Evolutionary conservation across 2,888 invertebrate species (phyloP).

Genomic region (Luperina testacea): DNA sequence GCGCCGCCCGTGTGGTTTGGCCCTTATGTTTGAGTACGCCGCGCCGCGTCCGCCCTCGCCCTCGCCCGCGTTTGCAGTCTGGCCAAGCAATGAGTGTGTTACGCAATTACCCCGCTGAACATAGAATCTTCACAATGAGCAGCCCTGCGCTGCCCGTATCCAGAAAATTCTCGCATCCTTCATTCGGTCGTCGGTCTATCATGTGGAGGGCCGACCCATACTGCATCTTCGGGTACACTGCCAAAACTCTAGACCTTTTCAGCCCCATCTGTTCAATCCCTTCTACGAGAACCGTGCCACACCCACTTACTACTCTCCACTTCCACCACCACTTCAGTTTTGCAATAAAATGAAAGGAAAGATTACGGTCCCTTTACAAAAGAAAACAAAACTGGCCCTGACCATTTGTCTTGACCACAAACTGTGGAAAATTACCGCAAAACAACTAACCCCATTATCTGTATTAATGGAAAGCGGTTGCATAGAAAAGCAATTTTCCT

Average conservation of each 20-base stretch:
- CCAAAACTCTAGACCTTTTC: background rate
- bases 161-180: background rate
- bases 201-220: background rate
- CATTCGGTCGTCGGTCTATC: background rate
- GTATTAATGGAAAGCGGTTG: background rate
- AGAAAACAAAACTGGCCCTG: background rate
- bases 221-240: conserved; percentile 3
- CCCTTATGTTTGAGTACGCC: no score
- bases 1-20: no score
- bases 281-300: background rate
- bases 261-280: background rate
- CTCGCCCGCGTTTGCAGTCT: no score
- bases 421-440: background rate
- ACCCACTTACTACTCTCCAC: background rate
- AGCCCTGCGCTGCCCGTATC: background rate
- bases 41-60: no score
- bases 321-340: background rate
- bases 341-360: conserved; percentile 13
- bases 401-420: background rate
- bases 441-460: background rate
- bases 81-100: background rate
- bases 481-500: conserved; percentile 8
- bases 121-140: background rate
- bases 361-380: background rate
- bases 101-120: background rate